Evolutionary conservation across 1,140 invertebrate species (phyloP).

Genomic region (Drosophila bocki): DNA sequence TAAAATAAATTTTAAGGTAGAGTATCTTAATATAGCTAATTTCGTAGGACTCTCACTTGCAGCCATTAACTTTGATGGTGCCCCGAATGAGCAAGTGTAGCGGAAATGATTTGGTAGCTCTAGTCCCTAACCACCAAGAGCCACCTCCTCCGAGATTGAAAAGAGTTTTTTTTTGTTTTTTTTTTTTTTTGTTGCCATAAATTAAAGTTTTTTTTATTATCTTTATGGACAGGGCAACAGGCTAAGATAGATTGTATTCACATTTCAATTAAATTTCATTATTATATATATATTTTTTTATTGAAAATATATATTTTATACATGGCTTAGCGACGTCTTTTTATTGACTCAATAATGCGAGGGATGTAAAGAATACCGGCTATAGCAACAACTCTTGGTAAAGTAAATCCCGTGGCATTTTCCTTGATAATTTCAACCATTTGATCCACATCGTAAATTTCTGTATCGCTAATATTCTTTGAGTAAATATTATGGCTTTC

Average conservation of each 20-base stretch:
- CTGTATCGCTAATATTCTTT: rapidly evolving
- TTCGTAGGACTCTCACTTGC: not conserved
- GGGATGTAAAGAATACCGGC: rapidly evolving
- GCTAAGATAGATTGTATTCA: constrained; percentile 13
- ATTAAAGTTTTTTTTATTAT: constrained; percentile 72
- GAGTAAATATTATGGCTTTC: not conserved
- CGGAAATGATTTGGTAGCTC: constrained; percentile 74
- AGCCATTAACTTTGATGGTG: constrained; percentile 56
- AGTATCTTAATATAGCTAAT: not conserved
- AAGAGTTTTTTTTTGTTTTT: constrained; percentile 55
- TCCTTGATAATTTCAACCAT: not conserved
- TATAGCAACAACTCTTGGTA: not conserved
- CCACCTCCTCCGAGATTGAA: constrained; percentile 64
- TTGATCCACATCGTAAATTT: not conserved
- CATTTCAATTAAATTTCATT: not conserved
- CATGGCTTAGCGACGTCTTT: not conserved
- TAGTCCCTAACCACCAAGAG: constrained; percentile 8
- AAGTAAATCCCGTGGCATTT: not conserved
- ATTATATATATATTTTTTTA: not conserved
- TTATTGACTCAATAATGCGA: too few species aligned
- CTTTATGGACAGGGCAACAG: constrained; percentile 67
- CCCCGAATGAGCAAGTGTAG: constrained; percentile 71
- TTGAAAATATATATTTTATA: not conserved
- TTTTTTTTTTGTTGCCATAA: constrained; percentile 37
- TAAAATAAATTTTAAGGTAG: not conserved